Base-by-base conservation (phyloP, 2,113 vertebrate species). In the Formicarius rufipectus region DNA sequence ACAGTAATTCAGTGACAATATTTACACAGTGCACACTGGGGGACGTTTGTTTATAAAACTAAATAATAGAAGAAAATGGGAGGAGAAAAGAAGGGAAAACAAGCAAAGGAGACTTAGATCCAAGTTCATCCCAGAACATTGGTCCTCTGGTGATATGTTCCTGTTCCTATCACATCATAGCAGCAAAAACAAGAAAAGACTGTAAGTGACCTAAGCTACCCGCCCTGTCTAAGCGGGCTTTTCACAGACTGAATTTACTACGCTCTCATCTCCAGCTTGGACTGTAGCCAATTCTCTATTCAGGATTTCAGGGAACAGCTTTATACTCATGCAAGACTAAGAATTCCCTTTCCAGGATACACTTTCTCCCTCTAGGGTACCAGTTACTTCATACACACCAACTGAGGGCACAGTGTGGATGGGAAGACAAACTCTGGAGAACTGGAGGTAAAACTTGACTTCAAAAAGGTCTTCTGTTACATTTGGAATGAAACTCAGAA, bases 1-100 rank as follows among this genome's bases (percentile, higher is more conserved):
- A 95, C 97, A 97, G 95, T 97, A 98, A 98, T 98, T 98, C 96
- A 97, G 97, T 97, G 98, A 97, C 94, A 98, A 98, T 98, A 98
- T 98, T 98, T 98, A 98, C 96, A 95, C 53, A 95, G 88, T 20
- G 82, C 86, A 96, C 96, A 92, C 92, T 72, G 86, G 78, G 96
- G 96, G 94, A 96, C 2, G 4, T 94, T 97, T 97, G 93, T 92
- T 97, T 95, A 97, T 93, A 97, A 97, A 97, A 97, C 97, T 96
- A 98, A 98, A 98, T 97, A 97, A 97, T 96, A 91, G 87, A 84
- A 81, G 58, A 86, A 90, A 92, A 68, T 42, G 21, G 47, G 30
- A 78, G 59, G 53, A 96, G 62, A 64, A 96, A 53, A 93, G 78
- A 91, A 90, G 68, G 50, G 85, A 96, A 92, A 97, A 89, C 53